A percentile compares a stretch with the other conserved stretches of the same genome.
These are phyloP conservation scores for Zele albiditarsus DNA, from an alignment of 2,888 invertebrate genomes.

Conservation along the genomic window DNA sequence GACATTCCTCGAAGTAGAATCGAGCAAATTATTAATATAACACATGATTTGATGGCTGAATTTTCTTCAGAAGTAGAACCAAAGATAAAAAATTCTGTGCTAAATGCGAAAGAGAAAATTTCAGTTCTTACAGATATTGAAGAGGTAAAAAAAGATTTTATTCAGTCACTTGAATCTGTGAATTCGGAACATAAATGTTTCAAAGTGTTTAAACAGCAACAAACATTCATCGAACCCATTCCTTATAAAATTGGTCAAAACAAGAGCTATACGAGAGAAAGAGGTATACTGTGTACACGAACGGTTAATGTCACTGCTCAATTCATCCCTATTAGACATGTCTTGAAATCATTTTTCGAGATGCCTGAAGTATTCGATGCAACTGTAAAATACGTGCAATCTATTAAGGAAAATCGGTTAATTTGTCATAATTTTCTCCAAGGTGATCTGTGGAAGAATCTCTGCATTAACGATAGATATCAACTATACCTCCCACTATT, in stretches of 20 bases:
- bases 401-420: not conserved
- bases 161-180: no score
- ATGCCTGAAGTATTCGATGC: constrained; percentile 14
- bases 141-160: constrained; percentile 9
- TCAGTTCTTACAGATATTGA: not conserved
- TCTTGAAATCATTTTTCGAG: constrained; percentile 14
- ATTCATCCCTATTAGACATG: constrained; percentile 12
- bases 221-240: no score
- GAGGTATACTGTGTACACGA: no score
- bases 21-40: not conserved
- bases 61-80: constrained; percentile 7
- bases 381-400: constrained; percentile 16
- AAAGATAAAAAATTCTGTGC: not conserved
- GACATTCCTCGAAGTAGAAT: not conserved
- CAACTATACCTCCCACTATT: constrained; percentile 44
- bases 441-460: constrained; percentile 28
- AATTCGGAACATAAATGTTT: no score
- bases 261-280: no score
- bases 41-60: constrained; percentile 1
- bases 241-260: no score
- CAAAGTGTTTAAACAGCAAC: no score
- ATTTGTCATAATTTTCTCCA: constrained; percentile 25
- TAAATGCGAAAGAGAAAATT: not conserved
- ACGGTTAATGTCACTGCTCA: no score
- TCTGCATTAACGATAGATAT: constrained; percentile 22